Base-by-base conservation (phyloP, 2,888 invertebrate species). In the Plemyria rubiginata region DNA sequence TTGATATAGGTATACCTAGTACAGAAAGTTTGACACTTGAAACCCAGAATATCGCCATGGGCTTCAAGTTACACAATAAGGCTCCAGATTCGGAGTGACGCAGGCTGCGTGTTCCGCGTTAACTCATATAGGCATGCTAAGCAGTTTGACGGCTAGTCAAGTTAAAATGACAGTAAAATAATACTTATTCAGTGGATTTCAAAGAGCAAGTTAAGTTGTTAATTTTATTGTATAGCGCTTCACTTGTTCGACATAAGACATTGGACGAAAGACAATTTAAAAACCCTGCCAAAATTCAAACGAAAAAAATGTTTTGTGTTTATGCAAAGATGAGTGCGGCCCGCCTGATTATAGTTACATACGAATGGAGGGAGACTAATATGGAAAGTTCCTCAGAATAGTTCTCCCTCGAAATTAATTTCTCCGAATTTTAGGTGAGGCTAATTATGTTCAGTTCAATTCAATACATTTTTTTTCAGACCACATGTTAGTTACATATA, bases 111-210 rank as follows among this genome's bases (percentile, higher is more conserved):
- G 68, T 70, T 69, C 65, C 66, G 62, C 70, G 68, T 69, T 65
- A 71, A 54, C 48, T 46, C 45, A 68, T 72, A 74, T 73, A 74
- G 71, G 68, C 70, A 76, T 75, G 73, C 67, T 71, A 78, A 79
- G 74, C 66, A 70, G 66, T 71, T 72, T 72, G 73, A 73, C 69
- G 70, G 66, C 66, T 66, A 69, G 70, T 72, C 67, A 70, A 68
- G 62, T 72, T 72, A 68, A 74, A 70, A 69, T 70, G 70, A 73
- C 70, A 70, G 63, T 67, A 54, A 58, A 53, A 59, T 71, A 73
- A 75, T 74, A 71, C 54, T 60, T 65, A 63, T 68, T 59, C 65
- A 48, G 41, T 58, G 53, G 16, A 56, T 56, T 56, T 57, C 9
- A 60, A 60, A 49, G 52, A 28, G 36, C 53, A 46, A 11, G 40